Conservation (phyloP, 2,888 invertebrate species). For the Antheraea yamamai region DNA sequence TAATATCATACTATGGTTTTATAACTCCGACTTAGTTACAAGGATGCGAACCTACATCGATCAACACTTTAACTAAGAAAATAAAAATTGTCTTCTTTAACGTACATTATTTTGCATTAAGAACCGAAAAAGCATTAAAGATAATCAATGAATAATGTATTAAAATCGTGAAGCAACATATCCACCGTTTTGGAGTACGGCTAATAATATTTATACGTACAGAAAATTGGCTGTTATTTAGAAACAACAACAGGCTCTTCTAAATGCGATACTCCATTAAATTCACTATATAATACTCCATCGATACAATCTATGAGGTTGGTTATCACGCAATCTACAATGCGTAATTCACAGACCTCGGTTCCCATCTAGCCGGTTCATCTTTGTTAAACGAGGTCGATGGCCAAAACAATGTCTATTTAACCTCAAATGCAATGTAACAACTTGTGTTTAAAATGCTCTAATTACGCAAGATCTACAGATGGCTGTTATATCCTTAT, state of each 20-base stretch:
- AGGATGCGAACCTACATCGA: no score
- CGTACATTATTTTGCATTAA: neutral
- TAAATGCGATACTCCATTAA: neutral
- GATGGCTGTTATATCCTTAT: neutral
- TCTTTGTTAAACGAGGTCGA: conserved; percentile 31
- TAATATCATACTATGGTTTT: no score
- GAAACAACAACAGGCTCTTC: neutral
- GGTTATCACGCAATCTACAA: conserved; percentile 16
- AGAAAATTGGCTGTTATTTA: neutral
- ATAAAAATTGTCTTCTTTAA: no score
- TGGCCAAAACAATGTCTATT: conserved; percentile 40
- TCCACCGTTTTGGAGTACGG: neutral
- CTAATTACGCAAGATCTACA: conserved; percentile 1
- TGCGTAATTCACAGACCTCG: conserved; percentile 13
- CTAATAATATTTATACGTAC: neutral
- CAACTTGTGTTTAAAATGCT: conserved; percentile 32
- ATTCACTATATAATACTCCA: conserved; percentile 9
- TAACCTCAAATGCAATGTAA: conserved; percentile 37
- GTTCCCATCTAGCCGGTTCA: conserved; percentile 29
- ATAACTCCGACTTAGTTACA: no score
- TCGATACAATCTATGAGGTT: conserved; percentile 8
- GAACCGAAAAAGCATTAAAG: neutral
- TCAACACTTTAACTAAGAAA: no score
- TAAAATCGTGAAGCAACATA: neutral
- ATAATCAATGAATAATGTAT: neutral